Evolutionary conservation across 2,888 invertebrate species (phyloP).

Genomic region (Strigamia maritima): DNA sequence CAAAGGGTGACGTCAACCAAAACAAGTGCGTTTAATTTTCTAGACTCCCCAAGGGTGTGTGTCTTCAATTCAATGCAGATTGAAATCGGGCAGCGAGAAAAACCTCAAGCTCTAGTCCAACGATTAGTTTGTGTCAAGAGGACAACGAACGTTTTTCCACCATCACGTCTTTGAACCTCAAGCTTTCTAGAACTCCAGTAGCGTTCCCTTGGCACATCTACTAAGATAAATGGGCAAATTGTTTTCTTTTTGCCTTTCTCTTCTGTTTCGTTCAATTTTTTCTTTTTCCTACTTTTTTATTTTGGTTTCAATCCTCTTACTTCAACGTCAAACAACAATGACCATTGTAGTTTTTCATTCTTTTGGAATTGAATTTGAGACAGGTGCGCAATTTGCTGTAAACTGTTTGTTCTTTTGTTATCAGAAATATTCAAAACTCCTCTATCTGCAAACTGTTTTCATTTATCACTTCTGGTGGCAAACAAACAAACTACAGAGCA

Average conservation of each 20-base stretch:
- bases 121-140: slow-evolving; percentile 34
- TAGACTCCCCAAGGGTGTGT: background rate
- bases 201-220: slow-evolving; percentile 2
- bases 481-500: background rate
- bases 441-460: background rate
- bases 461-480: background rate
- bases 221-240: slow-evolving; percentile 32
- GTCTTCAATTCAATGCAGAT: slow-evolving; percentile 32
- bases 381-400: slow-evolving; percentile 16
- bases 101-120: slow-evolving; percentile 13
- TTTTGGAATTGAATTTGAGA: slow-evolving; percentile 27
- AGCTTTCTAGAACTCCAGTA: background rate
- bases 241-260: slow-evolving; percentile 22
- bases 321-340: slow-evolving; percentile 27
- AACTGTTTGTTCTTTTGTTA: background rate
- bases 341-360: slow-evolving; percentile 21
- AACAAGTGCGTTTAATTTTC: slow-evolving; percentile 27
- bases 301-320: slow-evolving; percentile 22
- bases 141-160: slow-evolving; percentile 23
- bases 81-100: slow-evolving; percentile 28
- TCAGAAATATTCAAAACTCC: background rate
- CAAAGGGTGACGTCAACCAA: slow-evolving; percentile 31
- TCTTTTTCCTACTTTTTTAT: background rate
- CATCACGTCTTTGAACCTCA: slow-evolving; percentile 7
- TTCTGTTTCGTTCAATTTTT: background rate